Base-by-base conservation (phyloP, 1,140 invertebrate genomes). In the Drosophila repleta region DNA sequence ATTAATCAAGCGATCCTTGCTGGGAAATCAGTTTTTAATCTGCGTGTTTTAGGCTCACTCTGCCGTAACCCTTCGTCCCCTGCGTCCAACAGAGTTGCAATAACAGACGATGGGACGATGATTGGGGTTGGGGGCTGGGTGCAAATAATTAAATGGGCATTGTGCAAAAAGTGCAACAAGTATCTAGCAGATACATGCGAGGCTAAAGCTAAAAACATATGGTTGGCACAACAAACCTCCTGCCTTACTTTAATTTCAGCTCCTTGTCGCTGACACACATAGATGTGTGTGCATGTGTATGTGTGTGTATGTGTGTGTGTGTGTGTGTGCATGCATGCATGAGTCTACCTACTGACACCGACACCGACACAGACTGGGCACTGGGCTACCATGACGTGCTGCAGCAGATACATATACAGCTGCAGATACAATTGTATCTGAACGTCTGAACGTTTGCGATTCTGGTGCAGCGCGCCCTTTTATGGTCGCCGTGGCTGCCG, bases 171-270 rank as follows among this genome's bases (percentile, higher is more conserved):
- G 43, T 43, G 63, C 32, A 41, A 45, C 17, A 15, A n/a, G 51
- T 71, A 74, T 71, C 66, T 77, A 66, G 71, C 68, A 78, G 60
- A 76, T 74, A 60, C 68, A 74, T 66, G 68, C 56, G 55, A 65
- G 8, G 8, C 26, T 8, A 43, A 43, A 17, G 52, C 64, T 57
- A 69, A 46, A 69, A 46, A 79, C 83, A 83, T 88, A 81, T 73
- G 83, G 52, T 75, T 68, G 46, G 83, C 63, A 63, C 84, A 76
- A 89, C 76, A 89, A 89, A 89, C 84, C 84, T 89, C 85, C 84
- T 89, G 84, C 84, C 84, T 89, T 89, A 89, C 84, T 89, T 89
- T 90, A 90, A 81, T 89, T 89, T 81, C 77, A 79, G 71, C 80
- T 90, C 76, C 85, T 90, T 80, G 37, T 35, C 39, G 45, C 83